Evolutionary conservation across 1,140 invertebrate genomes (phyloP).

Genomic region (Conus ventricosus): DNA sequence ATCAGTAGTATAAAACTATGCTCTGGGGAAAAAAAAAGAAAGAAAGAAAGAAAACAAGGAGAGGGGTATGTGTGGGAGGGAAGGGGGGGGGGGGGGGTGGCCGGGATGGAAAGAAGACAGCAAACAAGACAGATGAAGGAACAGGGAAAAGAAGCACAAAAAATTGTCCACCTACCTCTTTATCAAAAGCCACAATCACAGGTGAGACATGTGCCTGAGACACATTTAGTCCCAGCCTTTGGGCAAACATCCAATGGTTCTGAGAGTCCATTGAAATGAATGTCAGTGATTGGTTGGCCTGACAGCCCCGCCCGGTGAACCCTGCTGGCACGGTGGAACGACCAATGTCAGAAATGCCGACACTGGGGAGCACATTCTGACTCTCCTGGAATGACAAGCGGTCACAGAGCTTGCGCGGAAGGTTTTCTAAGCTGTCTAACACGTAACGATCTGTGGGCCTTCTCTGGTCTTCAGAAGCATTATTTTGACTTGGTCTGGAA

Average conservation of each 20-base stretch:
- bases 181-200: conserved; percentile 83
- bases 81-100: too few relatives aligned
- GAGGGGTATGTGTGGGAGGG: too few relatives aligned
- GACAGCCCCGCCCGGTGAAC: conserved; percentile 77
- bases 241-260: conserved; percentile 83
- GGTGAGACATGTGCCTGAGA: conserved; percentile 75
- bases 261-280: conserved; percentile 85
- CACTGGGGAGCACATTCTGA: conserved; percentile 35
- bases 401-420: conserved; percentile 43
- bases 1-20: too few relatives aligned
- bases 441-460: conserved; percentile 43
- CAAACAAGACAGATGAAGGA: background rate
- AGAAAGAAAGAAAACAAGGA: too few relatives aligned
- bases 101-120: too few relatives aligned
- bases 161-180: conserved; percentile 77
- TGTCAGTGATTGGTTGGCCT: conserved; percentile 81
- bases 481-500: background rate
- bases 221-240: conserved; percentile 79
- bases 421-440: conserved; percentile 38
- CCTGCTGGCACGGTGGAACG: conserved; percentile 39
- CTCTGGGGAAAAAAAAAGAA: too few relatives aligned
- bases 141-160: background rate
- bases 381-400: conserved; percentile 48
- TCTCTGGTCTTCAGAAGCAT: background rate
- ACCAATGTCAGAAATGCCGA: conserved; percentile 38